phyloP scores from a whole-genome alignment of 2,888 invertebrate species.

The Drosophila recens region DNA sequence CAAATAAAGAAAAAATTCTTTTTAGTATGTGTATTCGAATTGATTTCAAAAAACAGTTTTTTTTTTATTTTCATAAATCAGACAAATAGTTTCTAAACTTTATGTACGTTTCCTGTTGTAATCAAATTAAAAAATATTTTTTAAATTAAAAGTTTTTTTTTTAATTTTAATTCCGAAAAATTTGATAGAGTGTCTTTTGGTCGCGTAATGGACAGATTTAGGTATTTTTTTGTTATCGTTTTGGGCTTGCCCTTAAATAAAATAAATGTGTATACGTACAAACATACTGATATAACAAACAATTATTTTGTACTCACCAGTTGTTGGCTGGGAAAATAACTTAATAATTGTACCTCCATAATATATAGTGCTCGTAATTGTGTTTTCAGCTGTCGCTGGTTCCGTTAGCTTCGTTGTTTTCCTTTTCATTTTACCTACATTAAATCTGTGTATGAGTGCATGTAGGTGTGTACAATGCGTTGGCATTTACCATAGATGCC shows the following conservation, averaged over 20 bases:
- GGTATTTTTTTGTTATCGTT: slow-evolving; percentile 13
- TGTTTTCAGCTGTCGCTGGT: slow-evolving; percentile 43
- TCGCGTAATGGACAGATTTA: background rate
- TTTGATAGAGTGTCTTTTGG: slow-evolving; percentile 1
- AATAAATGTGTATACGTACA: slow-evolving; percentile 4
- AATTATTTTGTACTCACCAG: slow-evolving; percentile 8
- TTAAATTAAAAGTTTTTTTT: background rate
- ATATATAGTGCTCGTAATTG: slow-evolving; percentile 38
- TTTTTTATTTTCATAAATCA: too few relatives aligned
- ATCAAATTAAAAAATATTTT: too few relatives aligned
- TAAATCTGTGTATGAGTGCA: slow-evolving; percentile 9
- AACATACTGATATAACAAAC: background rate
- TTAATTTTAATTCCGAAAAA: background rate
- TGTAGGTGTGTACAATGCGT: slow-evolving; percentile 1
- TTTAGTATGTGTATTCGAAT: too few relatives aligned
- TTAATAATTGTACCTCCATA: slow-evolving; percentile 42
- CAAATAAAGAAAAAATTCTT: too few relatives aligned
- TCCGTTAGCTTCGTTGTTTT: slow-evolving; percentile 50
- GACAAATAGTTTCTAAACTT: too few relatives aligned
- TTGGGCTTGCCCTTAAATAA: slow-evolving; percentile 26
- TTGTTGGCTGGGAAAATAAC: slow-evolving; percentile 29
- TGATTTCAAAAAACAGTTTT: too few relatives aligned
- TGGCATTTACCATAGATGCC: background rate
- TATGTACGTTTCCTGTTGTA: too few relatives aligned
- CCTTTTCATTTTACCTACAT: slow-evolving; percentile 53